phyloP scores from a whole-genome alignment of 2,113 vertebrate species.

The Astatotilapia flaviijosephi region DNA sequence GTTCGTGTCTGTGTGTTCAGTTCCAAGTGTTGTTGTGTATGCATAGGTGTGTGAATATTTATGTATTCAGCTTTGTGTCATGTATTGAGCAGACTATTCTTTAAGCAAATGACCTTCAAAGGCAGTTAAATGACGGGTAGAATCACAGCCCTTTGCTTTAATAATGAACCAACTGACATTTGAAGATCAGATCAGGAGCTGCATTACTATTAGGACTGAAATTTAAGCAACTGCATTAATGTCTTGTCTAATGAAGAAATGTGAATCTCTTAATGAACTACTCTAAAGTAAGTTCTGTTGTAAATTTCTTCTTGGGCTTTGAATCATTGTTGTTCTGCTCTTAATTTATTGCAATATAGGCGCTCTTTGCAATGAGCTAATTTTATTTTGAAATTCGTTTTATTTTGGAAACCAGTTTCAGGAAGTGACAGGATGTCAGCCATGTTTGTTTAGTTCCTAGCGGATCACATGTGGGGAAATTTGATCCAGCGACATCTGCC shows the following conservation, averaged over 20 bases:
- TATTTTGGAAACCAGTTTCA: too few relatives aligned
- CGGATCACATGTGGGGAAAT: too few relatives aligned
- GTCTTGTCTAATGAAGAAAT: background rate
- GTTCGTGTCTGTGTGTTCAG: background rate
- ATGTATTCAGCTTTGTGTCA: background rate
- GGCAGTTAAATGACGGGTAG: slow-evolving; percentile 42
- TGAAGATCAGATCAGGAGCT: slow-evolving; percentile 42
- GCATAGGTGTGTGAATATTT: background rate
- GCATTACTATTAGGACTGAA: slow-evolving; percentile 9
- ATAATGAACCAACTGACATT: slow-evolving; percentile 62
- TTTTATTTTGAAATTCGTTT: too few relatives aligned
- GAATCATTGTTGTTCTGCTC: background rate
- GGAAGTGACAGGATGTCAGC: too few relatives aligned
- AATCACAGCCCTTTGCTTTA: slow-evolving; percentile 20
- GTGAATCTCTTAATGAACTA: background rate
- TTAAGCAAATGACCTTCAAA: slow-evolving; percentile 57
- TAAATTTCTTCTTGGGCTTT: background rate
- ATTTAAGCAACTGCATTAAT: background rate
- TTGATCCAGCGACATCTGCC: too few relatives aligned
- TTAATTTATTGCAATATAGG: too few relatives aligned
- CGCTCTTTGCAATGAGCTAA: too few relatives aligned
- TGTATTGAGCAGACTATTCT: slow-evolving; percentile 40
- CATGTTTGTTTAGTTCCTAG: too few relatives aligned
- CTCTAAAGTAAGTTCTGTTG: background rate
- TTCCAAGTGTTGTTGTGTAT: background rate